A percentile compares a stretch with the other conserved stretches of the same genome.
These are phyloP conservation scores for Motacilla alba DNA, from an alignment of 2,113 vertebrate species.

Conservation along the genomic window DNA sequence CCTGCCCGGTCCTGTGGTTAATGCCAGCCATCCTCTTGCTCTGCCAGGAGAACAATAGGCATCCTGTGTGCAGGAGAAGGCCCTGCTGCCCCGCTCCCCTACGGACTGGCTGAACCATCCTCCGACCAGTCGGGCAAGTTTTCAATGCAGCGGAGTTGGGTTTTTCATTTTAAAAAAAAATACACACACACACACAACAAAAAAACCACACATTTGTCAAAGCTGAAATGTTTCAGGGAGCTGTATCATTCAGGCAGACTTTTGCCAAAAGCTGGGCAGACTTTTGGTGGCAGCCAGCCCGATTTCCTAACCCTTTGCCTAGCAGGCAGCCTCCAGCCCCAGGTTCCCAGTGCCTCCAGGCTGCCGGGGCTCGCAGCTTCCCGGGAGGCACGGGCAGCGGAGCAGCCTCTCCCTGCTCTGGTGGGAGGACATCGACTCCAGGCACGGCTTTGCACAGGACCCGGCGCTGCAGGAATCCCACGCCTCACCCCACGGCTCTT, in stretches of 20 bases:
- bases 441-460: neutral
- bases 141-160: neutral
- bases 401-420: neutral
- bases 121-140: neutral
- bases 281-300: conserved; percentile 25
- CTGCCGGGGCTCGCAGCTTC: neutral
- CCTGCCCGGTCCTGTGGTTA: neutral
- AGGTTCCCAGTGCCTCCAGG: neutral
- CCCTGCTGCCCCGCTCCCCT: neutral
- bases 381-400: neutral
- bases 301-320: neutral
- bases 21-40: neutral
- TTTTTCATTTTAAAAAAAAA: neutral
- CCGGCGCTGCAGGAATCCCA: neutral
- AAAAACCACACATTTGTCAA: conserved; percentile 5
- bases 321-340: neutral
- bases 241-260: neutral
- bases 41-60: neutral
- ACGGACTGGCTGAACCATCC: neutral
- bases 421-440: neutral
- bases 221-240: conserved; percentile 8
- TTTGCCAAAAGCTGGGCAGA: conserved; percentile 23
- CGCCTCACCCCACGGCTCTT: neutral
- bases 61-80: neutral
- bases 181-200: neutral